Percentiles rank a stretch among this genome's conserved stretches.
Conservation (phyloP, 2,888 invertebrate genomes). For the Diarsia mendica region DNA sequence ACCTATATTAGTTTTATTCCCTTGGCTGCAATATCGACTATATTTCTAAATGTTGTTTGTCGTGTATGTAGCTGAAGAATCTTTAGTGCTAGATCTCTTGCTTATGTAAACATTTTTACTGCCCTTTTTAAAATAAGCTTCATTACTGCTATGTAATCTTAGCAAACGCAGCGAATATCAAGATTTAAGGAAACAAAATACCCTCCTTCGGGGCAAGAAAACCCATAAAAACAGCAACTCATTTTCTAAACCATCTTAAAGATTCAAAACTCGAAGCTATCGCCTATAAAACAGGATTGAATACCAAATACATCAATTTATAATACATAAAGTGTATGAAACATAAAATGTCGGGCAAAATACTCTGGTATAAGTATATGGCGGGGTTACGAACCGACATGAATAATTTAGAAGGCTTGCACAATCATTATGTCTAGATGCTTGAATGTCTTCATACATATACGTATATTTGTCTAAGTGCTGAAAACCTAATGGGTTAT, state of each 20-base stretch:
- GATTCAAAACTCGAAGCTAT: constrained; percentile 37
- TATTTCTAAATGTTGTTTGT: not conserved
- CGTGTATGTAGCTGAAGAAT: too few species aligned
- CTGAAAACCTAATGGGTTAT: constrained; percentile 28
- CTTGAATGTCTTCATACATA: constrained; percentile 50
- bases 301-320: constrained; percentile 56
- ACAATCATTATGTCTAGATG: constrained; percentile 53
- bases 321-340: constrained; percentile 59
- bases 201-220: not conserved
- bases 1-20: not conserved
- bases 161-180: not conserved
- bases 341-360: constrained; percentile 52
- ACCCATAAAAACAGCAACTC: not conserved
- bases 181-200: not conserved
- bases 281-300: constrained; percentile 48
- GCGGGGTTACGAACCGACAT: constrained; percentile 48
- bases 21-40: not conserved
- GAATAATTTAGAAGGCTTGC: constrained; percentile 60
- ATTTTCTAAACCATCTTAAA: constrained; percentile 15
- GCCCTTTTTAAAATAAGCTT: not conserved
- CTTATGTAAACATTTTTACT: not conserved
- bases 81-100: not conserved
- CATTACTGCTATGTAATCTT: not conserved
- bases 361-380: constrained; percentile 29
- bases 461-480: constrained; percentile 18